Evolutionary conservation across 1,140 invertebrate genomes (phyloP).

Genomic region (Bombus haemorrhoidalis): DNA sequence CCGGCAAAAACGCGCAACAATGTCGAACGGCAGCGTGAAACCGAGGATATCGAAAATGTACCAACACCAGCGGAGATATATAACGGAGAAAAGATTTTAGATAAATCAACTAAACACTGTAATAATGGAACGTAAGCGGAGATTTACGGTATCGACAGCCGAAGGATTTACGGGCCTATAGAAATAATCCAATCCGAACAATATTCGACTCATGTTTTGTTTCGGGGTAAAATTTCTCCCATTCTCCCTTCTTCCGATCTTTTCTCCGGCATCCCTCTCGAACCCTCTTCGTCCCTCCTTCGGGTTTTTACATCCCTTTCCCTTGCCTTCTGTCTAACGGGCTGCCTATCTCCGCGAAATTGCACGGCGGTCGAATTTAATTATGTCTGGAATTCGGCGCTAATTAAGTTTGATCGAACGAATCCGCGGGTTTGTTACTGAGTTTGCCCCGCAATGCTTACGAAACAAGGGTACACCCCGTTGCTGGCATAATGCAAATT

Average conservation of each 20-base stretch:
- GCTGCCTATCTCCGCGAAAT: slow-evolving; percentile 60
- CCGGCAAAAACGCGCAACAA: background rate
- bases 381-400: slow-evolving; percentile 80
- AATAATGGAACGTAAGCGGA: slow-evolving; percentile 37
- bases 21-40: background rate
- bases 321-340: slow-evolving; percentile 18
- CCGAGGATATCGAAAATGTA: slow-evolving; percentile 20
- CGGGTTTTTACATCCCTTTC: slow-evolving; percentile 42
- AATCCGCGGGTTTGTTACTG: slow-evolving; percentile 78
- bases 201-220: slow-evolving; percentile 44
- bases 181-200: slow-evolving; percentile 51
- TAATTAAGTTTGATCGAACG: slow-evolving; percentile 82
- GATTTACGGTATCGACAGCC: slow-evolving; percentile 21
- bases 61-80: background rate
- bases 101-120: slow-evolving; percentile 43
- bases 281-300: slow-evolving; percentile 22
- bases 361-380: slow-evolving; percentile 77
- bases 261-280: too few relatives aligned
- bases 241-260: slow-evolving; percentile 25
- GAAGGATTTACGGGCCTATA: slow-evolving; percentile 37
- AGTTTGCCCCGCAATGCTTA: slow-evolving; percentile 77
- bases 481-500: slow-evolving; percentile 76
- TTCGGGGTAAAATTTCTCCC: slow-evolving; percentile 35
- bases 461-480: slow-evolving; percentile 75
- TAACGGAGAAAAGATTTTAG: slow-evolving; percentile 11